Evolutionary conservation across 2,113 vertebrate genomes (phyloP), one percentile per base, ranked within the genome.

Genomic region (Xyrauchen texanus): DNA sequence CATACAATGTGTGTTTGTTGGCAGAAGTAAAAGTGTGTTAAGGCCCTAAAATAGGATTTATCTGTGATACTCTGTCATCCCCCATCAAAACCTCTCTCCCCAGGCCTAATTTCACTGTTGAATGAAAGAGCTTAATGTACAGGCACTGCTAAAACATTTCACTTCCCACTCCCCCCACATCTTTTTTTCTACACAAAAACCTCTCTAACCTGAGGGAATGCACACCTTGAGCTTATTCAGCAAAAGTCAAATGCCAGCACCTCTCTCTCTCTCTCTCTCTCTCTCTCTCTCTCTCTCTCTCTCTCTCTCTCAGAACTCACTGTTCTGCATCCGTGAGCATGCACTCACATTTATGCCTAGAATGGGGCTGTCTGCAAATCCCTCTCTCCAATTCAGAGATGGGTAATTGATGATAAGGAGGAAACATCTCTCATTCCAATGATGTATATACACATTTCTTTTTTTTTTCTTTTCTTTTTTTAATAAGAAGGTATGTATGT

Each of bases 151-250:
- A 84, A 85, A 85, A 60, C 70, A 66, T 61, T 65, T 47, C 70
- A 71, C 21, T 34, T 34, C 21, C 21, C 3, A 34, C 21, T 69
- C 67, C 68, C 12, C 71, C 34, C 66, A 80, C 74, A 53, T 69
- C 70, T 75, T 9, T 78, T 69, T 49, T 21, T 47, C 77, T 67
- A 61, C 92, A 92, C 90, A 71, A 73, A 88, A 88, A 89, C 87
- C 90, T 82, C 82, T 80, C 84, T 91, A 85, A 90, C 94, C 92
- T 92, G 90, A 89, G 88, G 93, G 91, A 88, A 95, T 95, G 95
- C 93, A 94, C 90, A 93, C 92, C 94, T 91, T 90, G 89, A 93
- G 96, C 96, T 96, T 96, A 96, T 96, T 98, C 97, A 98, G 96
- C 95, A 97, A 93, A 83, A 95, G 93, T 94, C 91, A 98, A 98